A percentile compares a stretch with the other conserved stretches of the same genome.
phyloP scores from a whole-genome alignment of 92 coral and sea anemone species.

The Actinernus sp. region DNA sequence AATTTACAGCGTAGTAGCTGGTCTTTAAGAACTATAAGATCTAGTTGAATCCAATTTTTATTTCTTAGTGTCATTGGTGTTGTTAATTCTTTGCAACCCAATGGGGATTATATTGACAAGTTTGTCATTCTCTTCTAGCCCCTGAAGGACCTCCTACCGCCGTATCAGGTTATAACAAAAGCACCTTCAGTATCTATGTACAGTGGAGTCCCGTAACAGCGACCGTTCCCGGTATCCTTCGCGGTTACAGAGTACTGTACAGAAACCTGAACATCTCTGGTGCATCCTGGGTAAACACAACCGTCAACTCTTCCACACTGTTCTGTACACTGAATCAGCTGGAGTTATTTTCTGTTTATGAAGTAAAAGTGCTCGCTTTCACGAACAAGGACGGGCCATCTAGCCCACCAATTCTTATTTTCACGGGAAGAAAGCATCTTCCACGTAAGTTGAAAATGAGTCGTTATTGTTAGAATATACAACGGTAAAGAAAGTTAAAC shows the following conservation, averaged over 20 bases:
- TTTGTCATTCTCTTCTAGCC: too few species aligned
- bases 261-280: background rate
- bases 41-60: too few species aligned
- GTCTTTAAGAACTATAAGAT: too few species aligned
- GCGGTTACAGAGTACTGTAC: background rate
- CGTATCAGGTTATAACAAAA: background rate
- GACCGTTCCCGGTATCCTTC: background rate
- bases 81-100: too few species aligned
- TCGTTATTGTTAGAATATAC: too few species aligned
- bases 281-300: background rate
- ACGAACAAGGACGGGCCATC: background rate
- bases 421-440: background rate
- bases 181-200: background rate
- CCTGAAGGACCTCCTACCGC: background rate
- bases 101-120: too few species aligned
- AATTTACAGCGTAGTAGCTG: too few species aligned
- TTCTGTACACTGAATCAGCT: background rate
- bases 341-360: background rate
- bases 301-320: background rate
- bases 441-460: constrained; percentile 2
- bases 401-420: background rate
- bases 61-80: too few species aligned
- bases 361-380: background rate
- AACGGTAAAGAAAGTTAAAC: too few species aligned
- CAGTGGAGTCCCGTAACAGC: background rate